phyloP scores from a whole-genome alignment of 2,888 invertebrate species.

The Lasioglossum villosulum region DNA sequence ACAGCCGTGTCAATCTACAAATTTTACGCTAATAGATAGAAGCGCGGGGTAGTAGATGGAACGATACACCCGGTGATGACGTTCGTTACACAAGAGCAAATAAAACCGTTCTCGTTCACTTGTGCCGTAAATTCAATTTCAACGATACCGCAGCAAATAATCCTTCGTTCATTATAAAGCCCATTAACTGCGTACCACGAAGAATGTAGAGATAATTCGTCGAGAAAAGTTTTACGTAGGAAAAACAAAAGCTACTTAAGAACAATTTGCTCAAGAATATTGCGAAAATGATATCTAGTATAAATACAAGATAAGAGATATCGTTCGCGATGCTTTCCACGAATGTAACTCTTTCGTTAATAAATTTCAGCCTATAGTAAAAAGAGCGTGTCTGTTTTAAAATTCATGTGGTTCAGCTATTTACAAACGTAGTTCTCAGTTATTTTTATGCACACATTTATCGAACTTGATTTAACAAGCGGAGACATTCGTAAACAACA shows the following conservation, averaged over 20 bases:
- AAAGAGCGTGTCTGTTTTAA: neutral
- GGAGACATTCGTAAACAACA: neutral
- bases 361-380: neutral
- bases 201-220: neutral
- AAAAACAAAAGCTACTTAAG: neutral
- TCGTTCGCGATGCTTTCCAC: neutral
- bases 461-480: neutral
- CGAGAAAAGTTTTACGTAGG: neutral
- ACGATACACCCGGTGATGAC: neutral
- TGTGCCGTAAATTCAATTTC: neutral
- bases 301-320: neutral
- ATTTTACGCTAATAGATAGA: neutral
- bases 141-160: neutral
- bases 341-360: neutral
- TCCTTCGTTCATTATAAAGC: neutral
- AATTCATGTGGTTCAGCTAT: neutral
- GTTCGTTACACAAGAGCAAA: conserved; percentile 5
- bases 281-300: neutral
- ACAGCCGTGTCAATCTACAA: neutral
- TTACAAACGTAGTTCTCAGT: neutral
- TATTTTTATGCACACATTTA: neutral
- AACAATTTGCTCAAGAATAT: neutral
- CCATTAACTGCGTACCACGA: neutral
- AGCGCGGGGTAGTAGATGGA: neutral
- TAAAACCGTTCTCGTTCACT: neutral